Evolutionary conservation across 1,140 invertebrate genomes (phyloP).

Genomic region (Hestina assimilis): DNA sequence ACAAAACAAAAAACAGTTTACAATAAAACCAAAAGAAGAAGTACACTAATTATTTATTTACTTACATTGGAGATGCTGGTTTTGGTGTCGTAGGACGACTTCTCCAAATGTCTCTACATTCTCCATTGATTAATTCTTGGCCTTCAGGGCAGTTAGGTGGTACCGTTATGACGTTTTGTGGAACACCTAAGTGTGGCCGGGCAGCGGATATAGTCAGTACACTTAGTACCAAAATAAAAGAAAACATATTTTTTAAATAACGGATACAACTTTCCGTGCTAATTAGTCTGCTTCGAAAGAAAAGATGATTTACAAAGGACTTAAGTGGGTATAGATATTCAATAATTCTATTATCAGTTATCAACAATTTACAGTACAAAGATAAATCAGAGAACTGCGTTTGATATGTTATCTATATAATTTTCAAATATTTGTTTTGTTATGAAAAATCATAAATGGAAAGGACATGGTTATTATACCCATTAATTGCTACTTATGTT

Average conservation of each 20-base stretch:
- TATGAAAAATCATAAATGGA: slow-evolving; percentile 1
- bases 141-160: slow-evolving; percentile 25
- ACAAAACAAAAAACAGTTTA: too few species aligned
- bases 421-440: background rate
- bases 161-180: slow-evolving; percentile 22
- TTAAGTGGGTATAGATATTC: background rate
- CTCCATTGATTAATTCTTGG: slow-evolving; percentile 18
- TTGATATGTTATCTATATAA: slow-evolving; percentile 19
- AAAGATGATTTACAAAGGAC: background rate
- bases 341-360: slow-evolving; percentile 13
- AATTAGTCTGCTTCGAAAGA: background rate
- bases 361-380: slow-evolving; percentile 21
- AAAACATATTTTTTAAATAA: slow-evolving; percentile 1
- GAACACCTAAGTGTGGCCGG: background rate
- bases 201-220: slow-evolving; percentile 3
- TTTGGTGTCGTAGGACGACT: background rate
- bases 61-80: background rate
- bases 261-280: background rate
- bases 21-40: background rate
- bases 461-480: too few species aligned
- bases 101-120: slow-evolving; percentile 22
- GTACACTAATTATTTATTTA: background rate
- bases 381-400: slow-evolving; percentile 20
- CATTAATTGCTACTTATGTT: too few species aligned
- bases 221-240: background rate